Evolutionary conservation across 2,797 vertebrate genomes (phyloP).

Genomic region (Cyclura pinguis): DNA sequence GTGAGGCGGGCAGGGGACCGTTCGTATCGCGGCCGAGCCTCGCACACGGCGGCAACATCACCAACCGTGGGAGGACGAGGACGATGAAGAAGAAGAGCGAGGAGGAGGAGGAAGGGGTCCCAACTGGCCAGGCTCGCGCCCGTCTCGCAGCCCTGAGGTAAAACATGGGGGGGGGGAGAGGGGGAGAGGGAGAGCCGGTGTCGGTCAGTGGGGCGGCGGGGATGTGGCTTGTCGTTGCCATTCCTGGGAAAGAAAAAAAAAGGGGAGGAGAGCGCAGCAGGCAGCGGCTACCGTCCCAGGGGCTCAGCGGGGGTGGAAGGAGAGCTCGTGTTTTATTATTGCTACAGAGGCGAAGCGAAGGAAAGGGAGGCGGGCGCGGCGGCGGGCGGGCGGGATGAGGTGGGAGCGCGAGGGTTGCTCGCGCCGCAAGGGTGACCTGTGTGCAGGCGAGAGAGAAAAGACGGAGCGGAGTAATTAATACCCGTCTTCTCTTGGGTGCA

Average conservation of each 20-base stretch:
- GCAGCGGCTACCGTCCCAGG: too few species aligned
- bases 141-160: constrained; percentile 6
- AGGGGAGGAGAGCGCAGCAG: too few species aligned
- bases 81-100: neutral
- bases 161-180: neutral
- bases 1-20: neutral
- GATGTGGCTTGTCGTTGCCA: too few species aligned
- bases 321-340: neutral
- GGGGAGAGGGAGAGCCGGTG: neutral
- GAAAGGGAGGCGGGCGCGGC: too few species aligned
- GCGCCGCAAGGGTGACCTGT: too few species aligned
- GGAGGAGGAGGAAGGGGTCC: neutral
- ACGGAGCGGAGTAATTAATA: neutral
- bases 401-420: too few species aligned
- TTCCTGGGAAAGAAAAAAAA: too few species aligned
- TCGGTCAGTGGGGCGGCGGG: neutral
- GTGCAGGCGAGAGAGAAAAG: neutral
- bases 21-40: neutral
- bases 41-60: neutral
- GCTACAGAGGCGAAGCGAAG: neutral
- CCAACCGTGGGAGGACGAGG: neutral
- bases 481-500: neutral
- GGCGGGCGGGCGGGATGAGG: too few species aligned
- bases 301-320: neutral
- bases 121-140: neutral